Evolutionary conservation across 1,140 invertebrate species (phyloP), one percentile per base, ranked within the genome.

Genomic region (Andricus grossulariae): DNA sequence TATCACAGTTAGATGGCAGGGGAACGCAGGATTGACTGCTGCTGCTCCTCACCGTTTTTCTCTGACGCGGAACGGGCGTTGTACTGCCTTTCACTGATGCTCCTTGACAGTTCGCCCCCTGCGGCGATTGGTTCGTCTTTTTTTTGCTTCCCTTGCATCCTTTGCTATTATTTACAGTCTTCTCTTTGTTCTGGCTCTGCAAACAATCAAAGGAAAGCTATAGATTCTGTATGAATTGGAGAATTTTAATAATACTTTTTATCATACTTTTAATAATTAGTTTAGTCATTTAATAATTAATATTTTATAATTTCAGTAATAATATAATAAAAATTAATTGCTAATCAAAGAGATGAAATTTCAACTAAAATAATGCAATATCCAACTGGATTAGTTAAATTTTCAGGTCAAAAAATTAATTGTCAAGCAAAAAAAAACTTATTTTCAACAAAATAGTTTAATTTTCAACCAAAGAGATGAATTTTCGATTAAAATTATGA

Each of bases 1-100:
- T 91, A 91, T 91, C 90, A 91, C 90, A 91, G 89, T 90, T 90
- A 75, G 86, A 88, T 85, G 90, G 88, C 82, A 85, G 87, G 72
- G 89, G 89, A 54, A 86, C 77, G 71, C 80, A 86, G 21, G 80
- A 71, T 72, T 89, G 86, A 81, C 82, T 88, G 73, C 73, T 83
- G 73, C 73, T 83, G 75, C 77, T 77, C 84, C 87, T 86, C 72
- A 84, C 71, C 83, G 82, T 70, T 84, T 89, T 88, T 75, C 85
- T 87, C 71, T 90, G 88, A 50, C 87, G 70, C 15, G 84, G 57
- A 75, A 79, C 45, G 51, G 80, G 60, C 60, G 83, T 75, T 80
- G 83, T 74, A 73, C 60, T 80, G 50, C 73, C 70, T 80, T 83
- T 88, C 72, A 74, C 70, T 51, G 84, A 50, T 18, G 82, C 18